Conservation (phyloP, 2,797 vertebrate species). For the Natrix natrix region DNA sequence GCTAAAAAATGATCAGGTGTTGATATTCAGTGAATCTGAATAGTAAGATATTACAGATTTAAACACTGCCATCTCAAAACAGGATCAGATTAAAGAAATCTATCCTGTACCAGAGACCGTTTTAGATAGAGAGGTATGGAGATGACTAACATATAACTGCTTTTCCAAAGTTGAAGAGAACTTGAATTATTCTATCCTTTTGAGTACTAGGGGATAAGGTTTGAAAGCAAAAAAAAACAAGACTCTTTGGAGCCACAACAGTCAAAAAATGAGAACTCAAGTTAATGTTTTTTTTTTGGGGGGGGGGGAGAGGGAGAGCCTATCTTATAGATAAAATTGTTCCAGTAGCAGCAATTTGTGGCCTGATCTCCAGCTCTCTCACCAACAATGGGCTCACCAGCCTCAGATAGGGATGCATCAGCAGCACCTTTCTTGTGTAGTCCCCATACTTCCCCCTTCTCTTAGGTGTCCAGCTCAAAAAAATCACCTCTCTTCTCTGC, state of each 20-base stretch:
- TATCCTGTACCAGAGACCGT: background rate
- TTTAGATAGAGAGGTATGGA: background rate
- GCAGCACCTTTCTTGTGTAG: background rate
- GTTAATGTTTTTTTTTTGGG: background rate
- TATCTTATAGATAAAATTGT: background rate
- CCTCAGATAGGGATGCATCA: background rate
- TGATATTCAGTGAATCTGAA: background rate
- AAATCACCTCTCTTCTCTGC: background rate
- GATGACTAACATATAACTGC: background rate
- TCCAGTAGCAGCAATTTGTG: background rate
- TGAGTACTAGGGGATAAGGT: background rate
- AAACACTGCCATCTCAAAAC: background rate
- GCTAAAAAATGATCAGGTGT: background rate
- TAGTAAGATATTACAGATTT: background rate
- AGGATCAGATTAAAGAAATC: background rate
- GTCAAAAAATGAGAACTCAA: background rate
- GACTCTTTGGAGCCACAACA: background rate
- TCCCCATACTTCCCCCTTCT: background rate
- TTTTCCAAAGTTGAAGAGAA: background rate
- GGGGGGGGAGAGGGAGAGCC: background rate
- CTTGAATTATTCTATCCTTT: background rate
- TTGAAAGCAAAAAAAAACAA: background rate
- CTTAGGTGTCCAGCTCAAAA: background rate
- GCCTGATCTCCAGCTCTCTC: background rate
- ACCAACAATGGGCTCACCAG: background rate